Base-by-base conservation (phyloP, 1,140 invertebrate species). In the Radopholus similis region DNA sequence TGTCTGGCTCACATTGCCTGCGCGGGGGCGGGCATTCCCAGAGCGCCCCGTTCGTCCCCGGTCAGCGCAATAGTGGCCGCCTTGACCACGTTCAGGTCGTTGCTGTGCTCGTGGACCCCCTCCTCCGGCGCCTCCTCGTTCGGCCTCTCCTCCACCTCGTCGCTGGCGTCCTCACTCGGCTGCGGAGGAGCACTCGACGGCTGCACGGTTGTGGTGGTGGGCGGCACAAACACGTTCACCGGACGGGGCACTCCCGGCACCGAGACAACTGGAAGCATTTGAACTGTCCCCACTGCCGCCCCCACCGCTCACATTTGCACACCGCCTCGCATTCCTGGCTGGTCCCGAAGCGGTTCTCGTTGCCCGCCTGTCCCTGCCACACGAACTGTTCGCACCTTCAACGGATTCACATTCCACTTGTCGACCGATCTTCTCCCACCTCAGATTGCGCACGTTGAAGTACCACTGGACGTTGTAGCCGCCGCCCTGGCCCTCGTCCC, bases 311-410 rank as follows among this genome's bases (percentile, higher is more conserved):
- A 66, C 64, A 47, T 49, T 72, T 69, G 38, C 68, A 70, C 35
- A 56, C 44, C 11, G 28, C 15, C 28, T 72, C 64, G 38, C 68
- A 70, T 37, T 70, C 68, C 1, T 38, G 9, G 23, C 26, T 37
- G n/a, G 47, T 72, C 34, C 38, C 26, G 64, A 70, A 70, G n/a
- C 56, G 68, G 37, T 70, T 70, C n/a, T 73, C 68, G 70, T 70
- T 70, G 26, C 68, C 68, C 23, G 49, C 47, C 1, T 70, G 21
- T 30, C 68, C 68, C 37, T 71, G 68, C 54, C 56, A 70, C 18
- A 70, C 49, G 8, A 70, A 55, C 42, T 70, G 68, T 34, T 70
- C 68, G 42, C 68, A 70, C 23, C 68, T 62, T 15, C 11, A 62
- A 3, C 42, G n/a, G n/a, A 47, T 18, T 18, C 3, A 47, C 2